phyloP scores from a whole-genome alignment of 2,113 vertebrate species.

The Protobothrops mucrosquamatus region DNA sequence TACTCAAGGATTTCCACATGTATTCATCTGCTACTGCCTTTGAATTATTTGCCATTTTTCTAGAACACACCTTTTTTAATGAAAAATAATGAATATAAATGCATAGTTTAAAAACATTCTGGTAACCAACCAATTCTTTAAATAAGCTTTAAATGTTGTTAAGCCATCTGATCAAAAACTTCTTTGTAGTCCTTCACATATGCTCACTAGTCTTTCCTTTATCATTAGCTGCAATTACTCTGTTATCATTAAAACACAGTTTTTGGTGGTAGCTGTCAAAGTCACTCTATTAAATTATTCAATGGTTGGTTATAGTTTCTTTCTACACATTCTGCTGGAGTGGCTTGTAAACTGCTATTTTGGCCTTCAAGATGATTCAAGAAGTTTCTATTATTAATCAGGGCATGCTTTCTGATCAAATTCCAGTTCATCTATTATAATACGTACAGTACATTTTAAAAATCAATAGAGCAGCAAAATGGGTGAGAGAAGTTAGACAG shows the following conservation, averaged over 20 bases:
- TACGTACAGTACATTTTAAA: not conserved
- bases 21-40: not conserved
- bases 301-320: not conserved
- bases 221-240: not conserved
- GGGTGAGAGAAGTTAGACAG: not conserved
- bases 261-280: not conserved
- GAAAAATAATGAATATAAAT: not conserved
- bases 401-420: not conserved
- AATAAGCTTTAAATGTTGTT: not conserved
- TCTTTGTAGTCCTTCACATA: not conserved
- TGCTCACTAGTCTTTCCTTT: not conserved
- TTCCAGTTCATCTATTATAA: not conserved
- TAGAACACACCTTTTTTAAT: not conserved
- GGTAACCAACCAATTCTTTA: not conserved
- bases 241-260: not conserved
- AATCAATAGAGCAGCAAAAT: not conserved
- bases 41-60: not conserved
- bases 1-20: not conserved
- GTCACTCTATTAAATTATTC: not conserved
- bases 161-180: not conserved
- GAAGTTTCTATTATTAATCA: not conserved
- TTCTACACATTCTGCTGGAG: not conserved
- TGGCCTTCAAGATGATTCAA: not conserved
- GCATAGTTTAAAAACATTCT: not conserved
- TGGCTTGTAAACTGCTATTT: not conserved